Base-by-base conservation (phyloP, 64 coral and sea anemone species). In the Pocillopora verrucosa region DNA sequence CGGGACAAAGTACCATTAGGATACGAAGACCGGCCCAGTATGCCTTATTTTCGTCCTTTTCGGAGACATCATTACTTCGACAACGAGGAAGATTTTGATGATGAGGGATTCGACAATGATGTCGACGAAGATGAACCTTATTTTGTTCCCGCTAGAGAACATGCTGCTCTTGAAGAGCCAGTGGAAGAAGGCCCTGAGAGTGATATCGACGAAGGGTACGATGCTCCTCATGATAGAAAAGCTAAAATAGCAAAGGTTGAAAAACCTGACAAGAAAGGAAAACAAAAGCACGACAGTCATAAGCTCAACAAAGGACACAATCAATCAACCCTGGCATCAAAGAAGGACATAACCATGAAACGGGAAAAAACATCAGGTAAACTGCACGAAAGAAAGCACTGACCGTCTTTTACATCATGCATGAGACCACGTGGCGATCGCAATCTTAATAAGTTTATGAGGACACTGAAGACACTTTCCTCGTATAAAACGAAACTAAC, bases 191-290 rank as follows among this genome's bases (percentile, higher is more conserved):
- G 88, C 30, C 85, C 61, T 60, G 83, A 94, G 11, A 77, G 78
- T 76, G 95, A 97, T 58, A 75, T 83, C 67, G 95, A 97, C 84
- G 95, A 97, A 35, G 92, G 91, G 0, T 93, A 93, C 76, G 83
- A 84, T 56, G 75, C 83, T 13, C 67, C 89, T 19, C 87, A 93
- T 72, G 95, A 93, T 7, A 97, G 95, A 25, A 97, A 97, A 84
- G 93, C 92, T 22, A 94, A 88, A 61, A 97, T 97, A 73, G 95
- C 88, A 9, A 97, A 90, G 72, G 76, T 88, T 89, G 92, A 78
- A 68, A 89, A 86, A 35, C 34, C 22, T 15, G 34, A n/a, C 22
- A 93, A 93, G 45, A 89, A 84, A 82, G 56, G n/a, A 9, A 58
- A 77, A 16, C 20, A 35, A 77, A 64, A 60, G 2, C 64, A 58